phyloP scores from a whole-genome alignment of 2,797 vertebrate species.

The Ptychadena robeensis region DNA sequence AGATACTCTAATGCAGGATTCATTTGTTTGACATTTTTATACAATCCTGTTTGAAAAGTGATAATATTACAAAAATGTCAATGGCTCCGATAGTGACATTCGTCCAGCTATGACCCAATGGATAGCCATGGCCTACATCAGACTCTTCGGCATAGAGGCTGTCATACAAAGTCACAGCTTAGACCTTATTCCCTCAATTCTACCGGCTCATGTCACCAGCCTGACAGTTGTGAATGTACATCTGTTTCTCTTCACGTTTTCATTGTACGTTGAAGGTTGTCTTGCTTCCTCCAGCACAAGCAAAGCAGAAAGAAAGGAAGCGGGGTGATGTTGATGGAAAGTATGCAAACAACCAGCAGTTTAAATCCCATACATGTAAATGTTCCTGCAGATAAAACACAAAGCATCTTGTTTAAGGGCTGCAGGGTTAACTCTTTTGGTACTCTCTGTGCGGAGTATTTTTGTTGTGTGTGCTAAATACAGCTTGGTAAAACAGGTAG shows the following conservation, averaged over 20 bases:
- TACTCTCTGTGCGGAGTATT: background rate
- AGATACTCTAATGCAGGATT: too few species aligned
- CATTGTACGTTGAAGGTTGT: background rate
- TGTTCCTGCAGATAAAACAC: conserved; percentile 8
- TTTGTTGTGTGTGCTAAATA: background rate
- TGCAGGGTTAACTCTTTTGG: background rate
- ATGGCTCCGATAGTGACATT: too few species aligned
- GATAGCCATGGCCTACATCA: too few species aligned
- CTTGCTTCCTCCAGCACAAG: background rate
- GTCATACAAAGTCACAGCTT: background rate
- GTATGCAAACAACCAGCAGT: conserved; percentile 20
- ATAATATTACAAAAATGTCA: background rate
- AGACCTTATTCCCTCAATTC: background rate
- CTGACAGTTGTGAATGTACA: background rate
- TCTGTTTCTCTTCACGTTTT: background rate
- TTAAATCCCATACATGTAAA: conserved; percentile 20
- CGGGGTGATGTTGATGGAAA: conserved; percentile 29
- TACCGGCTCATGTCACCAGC: background rate
- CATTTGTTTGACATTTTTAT: too few species aligned
- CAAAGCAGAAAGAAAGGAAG: conserved; percentile 14
- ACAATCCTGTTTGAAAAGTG: too few species aligned
- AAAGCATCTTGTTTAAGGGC: conserved; percentile 28
- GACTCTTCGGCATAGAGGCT: background rate
- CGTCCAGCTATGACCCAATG: too few species aligned
- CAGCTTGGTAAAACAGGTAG: background rate